phyloP scores from a whole-genome alignment of 2,888 invertebrate species.

The Galeopsomyia nigrocyanea region DNA sequence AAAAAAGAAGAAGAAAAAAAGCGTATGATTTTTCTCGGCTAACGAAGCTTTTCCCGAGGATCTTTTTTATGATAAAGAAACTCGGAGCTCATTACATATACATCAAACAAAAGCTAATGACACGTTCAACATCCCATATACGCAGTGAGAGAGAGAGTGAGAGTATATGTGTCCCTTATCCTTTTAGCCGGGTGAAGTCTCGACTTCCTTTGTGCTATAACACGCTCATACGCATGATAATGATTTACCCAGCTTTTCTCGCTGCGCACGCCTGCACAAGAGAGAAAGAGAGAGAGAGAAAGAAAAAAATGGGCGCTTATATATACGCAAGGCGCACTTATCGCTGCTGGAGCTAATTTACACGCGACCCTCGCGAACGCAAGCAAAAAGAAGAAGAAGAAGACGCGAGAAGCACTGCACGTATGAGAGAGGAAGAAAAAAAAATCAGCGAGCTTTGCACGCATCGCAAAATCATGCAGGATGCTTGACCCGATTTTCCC shows the following conservation, averaged over 20 bases:
- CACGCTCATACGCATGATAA: background rate
- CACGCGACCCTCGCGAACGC: background rate
- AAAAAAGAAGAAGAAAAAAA: no score
- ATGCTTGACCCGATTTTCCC: slow-evolving; percentile 46
- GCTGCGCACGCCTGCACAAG: background rate
- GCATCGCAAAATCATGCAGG: slow-evolving; percentile 1
- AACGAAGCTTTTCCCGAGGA: background rate
- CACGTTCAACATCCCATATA: background rate
- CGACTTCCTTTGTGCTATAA: slow-evolving; percentile 5
- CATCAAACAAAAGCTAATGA: slow-evolving; percentile 35
- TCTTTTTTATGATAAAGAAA: background rate
- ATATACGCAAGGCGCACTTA: slow-evolving; percentile 11
- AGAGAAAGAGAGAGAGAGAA: slow-evolving; percentile 10
- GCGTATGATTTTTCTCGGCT: no score
- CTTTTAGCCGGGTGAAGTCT: background rate
- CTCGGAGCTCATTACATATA: background rate
- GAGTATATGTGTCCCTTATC: background rate
- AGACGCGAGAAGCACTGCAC: background rate
- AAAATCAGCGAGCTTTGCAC: background rate
- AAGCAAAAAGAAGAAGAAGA: slow-evolving; percentile 1
- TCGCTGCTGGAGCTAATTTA: slow-evolving; percentile 12
- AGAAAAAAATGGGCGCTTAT: slow-evolving; percentile 4
- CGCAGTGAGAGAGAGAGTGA: no score
- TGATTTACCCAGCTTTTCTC: slow-evolving; percentile 8
- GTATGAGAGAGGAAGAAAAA: background rate